phyloP scores from a whole-genome alignment of 2,888 invertebrate genomes.

The Epinotia ramella region DNA sequence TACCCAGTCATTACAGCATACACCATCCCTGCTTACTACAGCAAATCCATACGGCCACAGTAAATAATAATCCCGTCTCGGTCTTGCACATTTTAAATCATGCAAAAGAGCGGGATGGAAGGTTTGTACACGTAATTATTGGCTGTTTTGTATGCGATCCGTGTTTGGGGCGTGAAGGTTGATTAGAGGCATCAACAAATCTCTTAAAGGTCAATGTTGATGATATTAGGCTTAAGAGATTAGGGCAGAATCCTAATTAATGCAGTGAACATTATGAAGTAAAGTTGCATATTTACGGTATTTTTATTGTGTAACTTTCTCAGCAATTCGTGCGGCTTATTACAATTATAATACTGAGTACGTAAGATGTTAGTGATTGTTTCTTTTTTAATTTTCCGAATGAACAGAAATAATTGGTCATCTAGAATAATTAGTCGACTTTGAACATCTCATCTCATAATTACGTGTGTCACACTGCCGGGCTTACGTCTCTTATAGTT shows the following conservation, averaged over 20 bases:
- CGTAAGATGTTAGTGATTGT: background rate
- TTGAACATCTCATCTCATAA: no score
- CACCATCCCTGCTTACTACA: background rate
- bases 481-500: no score
- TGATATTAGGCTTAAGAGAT: conserved; percentile 18
- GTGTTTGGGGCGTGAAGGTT: conserved; percentile 13
- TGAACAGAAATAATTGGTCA: no score
- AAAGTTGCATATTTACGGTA: background rate
- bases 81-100: background rate
- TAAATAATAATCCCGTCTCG: background rate
- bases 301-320: background rate
- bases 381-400: no score
- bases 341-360: background rate
- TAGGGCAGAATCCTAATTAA: conserved; percentile 9
- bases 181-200: conserved; percentile 38
- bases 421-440: no score
- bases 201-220: conserved; percentile 25
- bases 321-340: no score
- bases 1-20: conserved; percentile 31
- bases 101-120: background rate
- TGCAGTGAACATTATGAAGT: background rate
- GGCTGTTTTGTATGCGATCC: conserved; percentile 35
- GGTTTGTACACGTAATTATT: background rate
- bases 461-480: no score
- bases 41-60: conserved; percentile 1